Evolutionary conservation across 2,888 invertebrate genomes (phyloP), one percentile per base, ranked within the genome.

Genomic region (Luffia ferchaultella): DNA sequence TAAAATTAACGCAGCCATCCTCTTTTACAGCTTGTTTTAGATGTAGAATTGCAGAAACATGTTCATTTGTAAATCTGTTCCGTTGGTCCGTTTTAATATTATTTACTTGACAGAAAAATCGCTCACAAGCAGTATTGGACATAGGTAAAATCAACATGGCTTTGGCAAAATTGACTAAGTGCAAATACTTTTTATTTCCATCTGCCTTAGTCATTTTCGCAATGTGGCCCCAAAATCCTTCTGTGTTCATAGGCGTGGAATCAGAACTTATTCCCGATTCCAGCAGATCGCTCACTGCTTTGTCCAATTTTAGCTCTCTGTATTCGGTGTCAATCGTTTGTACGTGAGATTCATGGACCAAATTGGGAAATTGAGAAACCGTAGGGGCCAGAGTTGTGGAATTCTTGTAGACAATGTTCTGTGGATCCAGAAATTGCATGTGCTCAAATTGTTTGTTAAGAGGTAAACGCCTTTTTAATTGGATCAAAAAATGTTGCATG

Each of bases 111-210:
- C 49, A 51, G 44, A 53, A 53, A 49, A 51, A 48, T 18, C 51
- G 43, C 20, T 51, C 51, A 45, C 53, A 53, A 17, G 51, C 49
- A 44, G 51, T 49, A 30, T 53, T 53, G 15, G 50, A 53, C 45
- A 53, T 45, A 16, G 53, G 53, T 42, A 50, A 45, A 50, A 45
- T 42, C 17, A 45, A 41, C 30, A 18, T n/a, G 30, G 16, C 40
- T 15, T 40, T 40, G 7, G 15, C 40, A 40, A 40, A 40, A 40
- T 40, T 40, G n/a, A n/a, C n/a, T n/a, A n/a, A n/a, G 15, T 40
- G 7, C 15, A 40, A 40, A 9, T 40, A 40, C 15, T 40, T 40
- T 40, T 9, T 9, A 40, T 40, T 40, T 40, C 40, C 40, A 7
- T 40, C 15, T 9, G 40, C 40, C 7, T 40, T 15, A 9, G 9